Conservation (phyloP, 1,140 invertebrate species). For the Pachypeltis micranthus region DNA sequence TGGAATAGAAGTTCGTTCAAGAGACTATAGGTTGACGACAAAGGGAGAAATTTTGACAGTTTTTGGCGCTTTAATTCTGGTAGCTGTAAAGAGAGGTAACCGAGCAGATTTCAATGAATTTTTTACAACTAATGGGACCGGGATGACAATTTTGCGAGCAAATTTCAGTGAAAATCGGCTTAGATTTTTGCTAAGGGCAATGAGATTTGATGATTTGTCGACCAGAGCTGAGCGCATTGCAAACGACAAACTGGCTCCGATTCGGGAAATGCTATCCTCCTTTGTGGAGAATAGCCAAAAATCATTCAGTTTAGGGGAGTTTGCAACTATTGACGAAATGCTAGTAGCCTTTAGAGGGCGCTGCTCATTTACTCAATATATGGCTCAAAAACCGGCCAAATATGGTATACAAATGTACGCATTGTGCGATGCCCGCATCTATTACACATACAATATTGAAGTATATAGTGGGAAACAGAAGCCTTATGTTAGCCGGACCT, state of each 20-base stretch:
- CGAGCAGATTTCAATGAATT: too few relatives aligned
- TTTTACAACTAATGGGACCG: too few relatives aligned
- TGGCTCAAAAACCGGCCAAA: conserved; percentile 32
- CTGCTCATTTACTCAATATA: conserved; percentile 35
- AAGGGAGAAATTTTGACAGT: too few relatives aligned
- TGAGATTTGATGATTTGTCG: conserved; percentile 30
- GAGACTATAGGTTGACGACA: too few relatives aligned
- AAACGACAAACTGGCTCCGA: conserved; percentile 31
- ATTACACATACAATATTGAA: conserved; percentile 32
- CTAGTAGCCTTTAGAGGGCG: conserved; percentile 33
- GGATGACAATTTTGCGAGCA: too few relatives aligned
- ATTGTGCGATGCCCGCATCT: conserved; percentile 22
- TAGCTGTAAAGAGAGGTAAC: too few relatives aligned
- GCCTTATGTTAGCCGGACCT: conserved; percentile 30
- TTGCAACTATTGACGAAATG: conserved; percentile 36
- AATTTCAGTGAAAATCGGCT: conserved; percentile 28
- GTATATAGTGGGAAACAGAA: conserved; percentile 32
- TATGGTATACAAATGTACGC: conserved; percentile 34
- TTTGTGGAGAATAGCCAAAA: conserved; percentile 32
- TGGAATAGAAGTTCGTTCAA: too few relatives aligned
- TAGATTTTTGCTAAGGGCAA: conserved; percentile 25
- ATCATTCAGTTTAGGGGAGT: conserved; percentile 31
- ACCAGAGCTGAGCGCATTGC: conserved; percentile 25
- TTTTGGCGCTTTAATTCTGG: too few relatives aligned
- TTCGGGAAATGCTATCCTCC: conserved; percentile 31